Evolutionary conservation across 2,888 invertebrate species (phyloP).

Genomic region (Hylaea fasciaria): DNA sequence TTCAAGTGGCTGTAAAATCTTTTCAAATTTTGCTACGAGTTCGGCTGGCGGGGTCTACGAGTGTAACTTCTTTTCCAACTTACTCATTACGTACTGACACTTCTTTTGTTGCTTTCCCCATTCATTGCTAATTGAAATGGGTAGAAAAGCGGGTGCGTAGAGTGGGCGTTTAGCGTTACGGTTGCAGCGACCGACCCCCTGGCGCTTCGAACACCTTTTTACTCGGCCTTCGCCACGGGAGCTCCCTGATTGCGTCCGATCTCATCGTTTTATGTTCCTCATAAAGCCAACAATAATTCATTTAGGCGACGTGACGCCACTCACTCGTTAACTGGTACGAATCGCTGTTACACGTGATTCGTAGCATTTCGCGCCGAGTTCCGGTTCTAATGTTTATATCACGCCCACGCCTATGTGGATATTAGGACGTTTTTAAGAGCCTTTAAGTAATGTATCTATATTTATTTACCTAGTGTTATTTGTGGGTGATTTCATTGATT

Average conservation of each 20-base stretch:
- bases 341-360: conserved; percentile 67
- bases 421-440: conserved; percentile 10
- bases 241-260: conserved; percentile 83
- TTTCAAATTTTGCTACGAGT: background rate
- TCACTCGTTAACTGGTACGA: conserved; percentile 80
- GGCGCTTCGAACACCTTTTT: conserved; percentile 79
- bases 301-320: conserved; percentile 84
- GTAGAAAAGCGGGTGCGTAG: conserved; percentile 70
- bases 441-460: conserved; percentile 17
- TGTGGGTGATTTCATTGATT: conserved; percentile 26
- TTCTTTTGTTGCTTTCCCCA: conserved; percentile 68
- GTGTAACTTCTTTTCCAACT: conserved; percentile 44
- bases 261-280: conserved; percentile 83
- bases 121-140: conserved; percentile 81
- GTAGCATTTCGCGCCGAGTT: conserved; percentile 47
- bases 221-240: conserved; percentile 78
- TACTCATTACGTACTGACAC: conserved; percentile 57
- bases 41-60: background rate
- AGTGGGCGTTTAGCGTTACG: conserved; percentile 76
- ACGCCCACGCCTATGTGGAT: conserved; percentile 28
- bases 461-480: conserved; percentile 26
- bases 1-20: too few relatives aligned
- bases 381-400: conserved; percentile 43
- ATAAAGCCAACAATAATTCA: conserved; percentile 85
- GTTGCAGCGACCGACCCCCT: conserved; percentile 69